These are phyloP conservation scores for Saccostrea echinata DNA, from an alignment of 1,140 invertebrate genomes.

Conservation along the genomic window DNA sequence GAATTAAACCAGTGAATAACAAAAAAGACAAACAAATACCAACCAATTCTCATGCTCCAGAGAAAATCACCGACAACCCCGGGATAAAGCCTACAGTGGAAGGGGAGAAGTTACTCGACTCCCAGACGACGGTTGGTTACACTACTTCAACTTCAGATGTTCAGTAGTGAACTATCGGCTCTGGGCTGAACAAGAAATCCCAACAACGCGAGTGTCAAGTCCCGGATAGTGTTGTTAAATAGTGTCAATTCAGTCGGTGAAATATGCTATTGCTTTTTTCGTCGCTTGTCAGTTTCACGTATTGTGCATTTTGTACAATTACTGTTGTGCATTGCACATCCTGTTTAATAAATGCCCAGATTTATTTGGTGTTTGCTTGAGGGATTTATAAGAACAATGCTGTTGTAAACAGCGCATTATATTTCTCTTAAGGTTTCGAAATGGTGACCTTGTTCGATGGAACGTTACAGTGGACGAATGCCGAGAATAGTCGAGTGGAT, in stretches of 20 bases:
- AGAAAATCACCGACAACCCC: background rate
- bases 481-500: background rate
- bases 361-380: constrained; percentile 17
- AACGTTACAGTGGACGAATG: background rate
- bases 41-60: background rate
- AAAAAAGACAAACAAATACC: background rate
- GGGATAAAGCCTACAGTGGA: background rate
- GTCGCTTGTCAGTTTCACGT: constrained; percentile 31
- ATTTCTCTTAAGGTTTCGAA: background rate
- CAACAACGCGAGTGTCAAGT: background rate
- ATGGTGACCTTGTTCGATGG: constrained; percentile 1
- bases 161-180: background rate
- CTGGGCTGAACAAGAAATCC: constrained; percentile 11
- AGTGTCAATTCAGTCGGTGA: background rate
- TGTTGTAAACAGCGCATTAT: constrained; percentile 22
- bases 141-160: background rate
- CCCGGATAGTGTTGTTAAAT: constrained; percentile 11
- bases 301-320: constrained; percentile 11
- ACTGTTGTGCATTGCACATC: constrained; percentile 33
- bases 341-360: constrained; percentile 38
- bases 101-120: background rate
- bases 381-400: constrained; percentile 16
- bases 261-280: constrained; percentile 35
- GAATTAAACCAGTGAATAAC: background rate
- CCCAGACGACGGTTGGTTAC: background rate